Evolutionary conservation across 1,140 invertebrate species (phyloP), one percentile per base, ranked within the genome.

Genomic region (Cotesia vestalis): DNA sequence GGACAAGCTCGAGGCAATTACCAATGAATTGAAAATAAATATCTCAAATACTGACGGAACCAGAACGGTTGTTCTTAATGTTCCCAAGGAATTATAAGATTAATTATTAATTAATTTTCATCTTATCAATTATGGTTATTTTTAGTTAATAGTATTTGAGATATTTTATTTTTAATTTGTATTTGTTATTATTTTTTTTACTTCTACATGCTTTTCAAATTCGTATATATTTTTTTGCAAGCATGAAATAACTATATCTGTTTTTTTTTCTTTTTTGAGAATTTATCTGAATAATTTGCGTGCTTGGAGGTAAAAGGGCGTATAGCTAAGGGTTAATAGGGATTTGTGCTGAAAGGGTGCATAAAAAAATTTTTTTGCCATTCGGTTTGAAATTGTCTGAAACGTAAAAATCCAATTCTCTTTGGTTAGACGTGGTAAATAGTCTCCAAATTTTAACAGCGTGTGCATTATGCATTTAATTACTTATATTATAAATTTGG

Each of bases 11-110:
- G 80, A 83, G 36, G 67, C 77, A 4, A 62, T 84, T 6, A 78
- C 79, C 4, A 84, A 85, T 52, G 81, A 87, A 66, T 57, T 86
- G 0, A 86, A 83, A 40, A 81, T 85, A 4, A 87, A 87, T 61
- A 82, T 85, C 4, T 85, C 85, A 0, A 84, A 85, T 66, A 71
- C 76, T 0, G 81, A 85, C 36, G 81, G 81, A 6, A 86, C 78
- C 38, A 76, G 80, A 71, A 85, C 83, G 4, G 78, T 87, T 12
- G 73, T 86, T 1, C 53, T 86, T 1, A 80, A 86, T 70, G 78
- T 86, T 17, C 78, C 83, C 8, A 82, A 83, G 36, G 83, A 84
- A 52, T 76, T 81, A 59, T 79, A 74, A 77, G 53, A 71, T 66
- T 46, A 8, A 8, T 40, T 40, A 3, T 11, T 6, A 36, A 20